Evolutionary conservation across 1,140 invertebrate species (phyloP), one percentile per base, ranked within the genome.

Genomic region (Amphibalanus amphitrite): DNA sequence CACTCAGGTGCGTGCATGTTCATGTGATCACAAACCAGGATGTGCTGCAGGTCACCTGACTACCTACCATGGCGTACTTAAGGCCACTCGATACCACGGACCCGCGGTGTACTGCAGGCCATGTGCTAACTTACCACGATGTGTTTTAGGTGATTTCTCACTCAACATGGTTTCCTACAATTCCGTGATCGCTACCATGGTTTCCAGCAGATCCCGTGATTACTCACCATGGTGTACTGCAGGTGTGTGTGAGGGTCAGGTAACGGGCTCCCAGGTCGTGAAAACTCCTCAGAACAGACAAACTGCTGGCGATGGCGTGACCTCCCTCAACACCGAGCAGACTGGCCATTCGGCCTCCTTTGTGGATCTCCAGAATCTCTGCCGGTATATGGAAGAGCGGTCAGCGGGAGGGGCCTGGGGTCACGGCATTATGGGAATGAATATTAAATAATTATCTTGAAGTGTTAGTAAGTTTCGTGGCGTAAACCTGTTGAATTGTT

Each of bases 31-130:
- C 67, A 81, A 81, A 89, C 90, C 90, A 92, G 30, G 89, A 89
- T 68, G 90, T 91, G 77, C 91, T 89, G 82, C 90, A 92, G 71
- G 87, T 90, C n/a, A n/a, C n/a, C n/a, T n/a, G 33, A 38, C 33
- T 0, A 67, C 59, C 81, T 81, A 89, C 90, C 90, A 92, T 29
- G 89, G 89, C 68, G 90, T 91, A 77, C 91, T 89, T 82, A 90
- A 92, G 72, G 87, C 90, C 1, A 67, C 59, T 81, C 81, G n/a
- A n/a, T n/a, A 89, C 90, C 90, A 92, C 29, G n/a, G n/a, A n/a
- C n/a, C n/a, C n/a, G n/a, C n/a, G 89, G 89, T 69, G 90, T 91
- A 77, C 91, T 89, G 82, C 90, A 92, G 72, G 87, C n/a, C 90
- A 79, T 92, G 90, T 1, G 90, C 92, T 0, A 92, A 81, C 15